Conservation (phyloP, 2,113 vertebrate genomes). For the Leptobrachium ailaonicum region DNA sequence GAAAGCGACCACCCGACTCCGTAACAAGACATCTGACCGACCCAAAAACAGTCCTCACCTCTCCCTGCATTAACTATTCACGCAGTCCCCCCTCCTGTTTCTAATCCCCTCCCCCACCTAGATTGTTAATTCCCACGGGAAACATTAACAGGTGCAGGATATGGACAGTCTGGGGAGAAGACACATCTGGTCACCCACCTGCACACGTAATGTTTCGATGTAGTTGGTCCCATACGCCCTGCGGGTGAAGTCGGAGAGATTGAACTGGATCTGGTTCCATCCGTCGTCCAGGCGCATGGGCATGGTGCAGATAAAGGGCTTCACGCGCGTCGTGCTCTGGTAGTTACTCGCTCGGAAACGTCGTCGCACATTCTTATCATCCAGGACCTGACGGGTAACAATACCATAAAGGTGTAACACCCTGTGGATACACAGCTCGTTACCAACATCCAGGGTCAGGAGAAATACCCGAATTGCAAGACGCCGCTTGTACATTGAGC, state of each 20-base stretch:
- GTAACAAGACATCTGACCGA: too few relatives aligned
- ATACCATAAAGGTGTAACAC: not conserved
- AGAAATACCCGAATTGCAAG: too few relatives aligned
- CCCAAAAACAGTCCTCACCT: too few relatives aligned
- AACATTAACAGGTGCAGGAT: too few relatives aligned
- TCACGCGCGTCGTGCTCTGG: constrained; percentile 93
- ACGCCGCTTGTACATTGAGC: too few relatives aligned
- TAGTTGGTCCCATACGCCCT: constrained; percentile 95
- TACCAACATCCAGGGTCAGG: too few relatives aligned
- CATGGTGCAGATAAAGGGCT: constrained; percentile 98
- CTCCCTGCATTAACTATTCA: too few relatives aligned
- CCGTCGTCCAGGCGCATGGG: constrained; percentile 93
- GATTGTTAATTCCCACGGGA: not conserved
- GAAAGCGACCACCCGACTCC: too few relatives aligned
- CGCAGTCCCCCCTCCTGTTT: not conserved
- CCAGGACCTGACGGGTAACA: constrained; percentile 77
- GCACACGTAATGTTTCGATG: constrained; percentile 90
- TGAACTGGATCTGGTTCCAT: constrained; percentile 99
- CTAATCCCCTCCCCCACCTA: too few relatives aligned
- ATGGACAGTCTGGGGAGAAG: not conserved
- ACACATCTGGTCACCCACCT: constrained; percentile 67
- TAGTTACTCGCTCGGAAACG: constrained; percentile 95
- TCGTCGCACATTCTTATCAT: constrained; percentile 92
- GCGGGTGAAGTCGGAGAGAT: constrained; percentile 90
- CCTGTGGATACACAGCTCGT: not conserved